phyloP scores from a whole-genome alignment of 2,888 invertebrate species.

The Himalopsyche tibetana region DNA sequence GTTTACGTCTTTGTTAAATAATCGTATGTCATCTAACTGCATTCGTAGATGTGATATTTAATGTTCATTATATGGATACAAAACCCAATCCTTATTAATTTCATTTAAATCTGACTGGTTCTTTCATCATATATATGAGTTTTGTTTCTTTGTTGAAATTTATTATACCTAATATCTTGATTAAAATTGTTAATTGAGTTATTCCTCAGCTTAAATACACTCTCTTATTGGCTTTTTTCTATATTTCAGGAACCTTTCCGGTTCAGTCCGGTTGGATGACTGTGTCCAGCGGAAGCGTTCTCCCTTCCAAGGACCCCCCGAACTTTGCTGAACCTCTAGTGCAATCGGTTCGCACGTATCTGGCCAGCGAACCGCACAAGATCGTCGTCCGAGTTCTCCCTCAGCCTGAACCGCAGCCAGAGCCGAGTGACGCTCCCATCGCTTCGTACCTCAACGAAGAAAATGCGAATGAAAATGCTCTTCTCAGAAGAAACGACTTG shows the following conservation, averaged over 20 bases:
- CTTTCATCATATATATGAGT: too few species aligned
- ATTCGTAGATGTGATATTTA: too few species aligned
- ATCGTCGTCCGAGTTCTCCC: slow-evolving; percentile 68
- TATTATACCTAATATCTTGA: too few species aligned
- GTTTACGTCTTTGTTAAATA: too few species aligned
- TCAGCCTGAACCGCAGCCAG: slow-evolving; percentile 66
- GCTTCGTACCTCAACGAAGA: slow-evolving; percentile 45
- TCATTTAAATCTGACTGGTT: too few species aligned
- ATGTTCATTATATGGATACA: too few species aligned
- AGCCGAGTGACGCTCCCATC: slow-evolving; percentile 56
- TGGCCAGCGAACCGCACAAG: slow-evolving; percentile 74
- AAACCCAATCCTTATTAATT: too few species aligned
- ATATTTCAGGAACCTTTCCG: slow-evolving; percentile 74
- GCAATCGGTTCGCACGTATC: slow-evolving; percentile 75
- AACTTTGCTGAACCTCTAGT: slow-evolving; percentile 75
- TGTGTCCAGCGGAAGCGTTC: slow-evolving; percentile 72
- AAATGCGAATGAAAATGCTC: slow-evolving; percentile 66
- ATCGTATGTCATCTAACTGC: too few species aligned
- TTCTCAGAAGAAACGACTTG: slow-evolving; percentile 75
- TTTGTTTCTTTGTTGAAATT: too few species aligned
- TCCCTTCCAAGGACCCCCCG: slow-evolving; percentile 70
- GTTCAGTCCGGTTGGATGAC: slow-evolving; percentile 77
- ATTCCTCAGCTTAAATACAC: too few species aligned
- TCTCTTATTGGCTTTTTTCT: slow-evolving; percentile 14
- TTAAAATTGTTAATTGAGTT: too few species aligned